Base-by-base conservation (phyloP, 37 sponge, comb jelly and placozoan species). In the Ephydatia muelleri region DNA sequence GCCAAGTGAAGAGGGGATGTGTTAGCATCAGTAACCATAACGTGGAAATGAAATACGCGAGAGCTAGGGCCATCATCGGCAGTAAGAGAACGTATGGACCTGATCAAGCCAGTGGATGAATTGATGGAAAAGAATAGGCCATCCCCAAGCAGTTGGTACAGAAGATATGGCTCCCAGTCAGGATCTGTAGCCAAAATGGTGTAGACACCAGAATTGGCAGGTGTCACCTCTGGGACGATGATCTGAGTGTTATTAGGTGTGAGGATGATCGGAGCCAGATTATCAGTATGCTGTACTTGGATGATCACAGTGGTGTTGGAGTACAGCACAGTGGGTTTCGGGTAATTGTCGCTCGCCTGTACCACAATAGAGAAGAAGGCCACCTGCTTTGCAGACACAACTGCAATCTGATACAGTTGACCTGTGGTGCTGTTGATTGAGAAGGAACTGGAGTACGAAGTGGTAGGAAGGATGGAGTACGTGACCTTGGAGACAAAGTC, bases 271-370 rank as follows among this genome's bases (percentile, higher is more conserved):
- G 97, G 97, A 26, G 73, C 29, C 73, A 92, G 80, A 82, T 97
- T 93, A 82, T 97, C 92, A 19, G 92, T 73, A 84, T 97, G 93
- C 11, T 16, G 70, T 22, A 94, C 82, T 26, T 33, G 31, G 25
- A 94, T 74, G 22, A 38, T 9, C 30, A 94, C 77, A 14, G 30
- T 38, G 27, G 72, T 81, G 0, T 49, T 25, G 25, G 82, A 68
- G 47, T 82, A 32, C 38, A 39, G 49, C 12, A 82, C 57, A 3
- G 23, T 32, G 30, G 82, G 73, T 21, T 35, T 34, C 0, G 47
- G 14, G 36, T 81, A 76, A 79, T 83, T 83, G 68, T 91, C 91
- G 27, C 27, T 73, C 1, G 91, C 91, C 19, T 29, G 35, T 21
- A 91, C 87, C 30, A 13, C 29, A 21, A 91, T 26, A 3, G 31